phyloP scores from a whole-genome alignment of 2,888 invertebrate species.

The Protonemura montana region DNA sequence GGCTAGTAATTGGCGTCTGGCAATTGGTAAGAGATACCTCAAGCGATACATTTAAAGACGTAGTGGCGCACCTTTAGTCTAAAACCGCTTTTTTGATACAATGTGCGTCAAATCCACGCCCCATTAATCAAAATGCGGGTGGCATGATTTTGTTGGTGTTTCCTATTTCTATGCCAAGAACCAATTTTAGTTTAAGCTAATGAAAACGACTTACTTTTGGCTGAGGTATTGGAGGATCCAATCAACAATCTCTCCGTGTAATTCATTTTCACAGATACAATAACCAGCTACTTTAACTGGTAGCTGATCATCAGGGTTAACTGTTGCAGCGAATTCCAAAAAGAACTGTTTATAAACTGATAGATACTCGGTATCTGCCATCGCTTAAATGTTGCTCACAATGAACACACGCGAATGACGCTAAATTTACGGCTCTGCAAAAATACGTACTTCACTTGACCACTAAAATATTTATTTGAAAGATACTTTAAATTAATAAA shows the following conservation, averaged over 20 bases:
- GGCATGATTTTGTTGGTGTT: not conserved
- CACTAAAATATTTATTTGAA: not conserved
- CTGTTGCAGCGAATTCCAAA: conserved; percentile 72
- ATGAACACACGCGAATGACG: not conserved
- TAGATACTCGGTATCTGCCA: conserved; percentile 65
- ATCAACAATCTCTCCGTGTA: conserved; percentile 77
- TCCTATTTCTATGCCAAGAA: not conserved
- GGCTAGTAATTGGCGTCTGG: not conserved
- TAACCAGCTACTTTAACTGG: conserved; percentile 76
- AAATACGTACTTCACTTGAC: not conserved
- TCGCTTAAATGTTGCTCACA: conserved; percentile 47
- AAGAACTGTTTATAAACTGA: conserved; percentile 75
- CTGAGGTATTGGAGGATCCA: conserved; percentile 80
- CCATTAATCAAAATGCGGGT: not conserved
- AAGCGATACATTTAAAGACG: not conserved
- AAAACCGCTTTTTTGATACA: too few species aligned
- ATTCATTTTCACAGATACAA: conserved; percentile 72
- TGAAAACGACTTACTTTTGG: conserved; percentile 71
- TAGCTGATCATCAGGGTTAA: conserved; percentile 75
- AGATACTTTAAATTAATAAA: not conserved
- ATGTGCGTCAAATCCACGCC: not conserved
- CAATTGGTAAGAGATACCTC: not conserved
- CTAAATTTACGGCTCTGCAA: not conserved
- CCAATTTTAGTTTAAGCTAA: not conserved
- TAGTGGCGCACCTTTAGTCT: too few species aligned